Conservation (phyloP, 2,113 vertebrate genomes). For the Caloenas nicobarica region DNA sequence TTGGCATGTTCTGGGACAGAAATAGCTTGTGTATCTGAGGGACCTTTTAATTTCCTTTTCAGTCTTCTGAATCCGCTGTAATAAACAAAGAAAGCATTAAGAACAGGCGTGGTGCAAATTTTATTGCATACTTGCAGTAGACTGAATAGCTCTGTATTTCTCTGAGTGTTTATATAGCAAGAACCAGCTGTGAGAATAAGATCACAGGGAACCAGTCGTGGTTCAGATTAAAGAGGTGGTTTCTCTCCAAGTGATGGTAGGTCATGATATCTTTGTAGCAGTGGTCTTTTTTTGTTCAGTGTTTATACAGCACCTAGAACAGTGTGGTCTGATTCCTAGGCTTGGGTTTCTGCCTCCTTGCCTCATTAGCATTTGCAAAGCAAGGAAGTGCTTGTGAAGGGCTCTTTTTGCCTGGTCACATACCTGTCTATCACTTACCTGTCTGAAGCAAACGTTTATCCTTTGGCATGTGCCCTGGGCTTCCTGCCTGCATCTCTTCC, state of each 20-base stretch:
- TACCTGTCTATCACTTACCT: not conserved
- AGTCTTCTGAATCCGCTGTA: not conserved
- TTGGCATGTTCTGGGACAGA: not conserved
- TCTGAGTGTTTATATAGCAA: not conserved
- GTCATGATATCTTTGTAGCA: not conserved
- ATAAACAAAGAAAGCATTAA: conserved; percentile 41
- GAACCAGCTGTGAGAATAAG: not conserved
- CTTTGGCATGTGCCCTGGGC: not conserved
- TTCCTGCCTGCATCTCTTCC: not conserved
- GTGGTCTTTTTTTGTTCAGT: not conserved
- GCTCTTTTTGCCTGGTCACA: not conserved
- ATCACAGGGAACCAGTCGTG: not conserved
- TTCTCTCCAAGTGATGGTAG: not conserved
- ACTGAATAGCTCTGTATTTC: not conserved
- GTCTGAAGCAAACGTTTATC: not conserved
- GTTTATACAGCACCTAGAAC: not conserved
- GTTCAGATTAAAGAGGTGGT: not conserved
- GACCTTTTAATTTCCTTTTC: conserved; percentile 42
- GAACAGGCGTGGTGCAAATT: not conserved
- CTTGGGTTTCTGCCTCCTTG: not conserved
- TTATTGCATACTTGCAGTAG: not conserved
- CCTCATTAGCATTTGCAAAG: not conserved
- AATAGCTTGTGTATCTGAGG: not conserved
- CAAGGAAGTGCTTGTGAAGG: not conserved
- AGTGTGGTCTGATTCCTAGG: not conserved